Evolutionary conservation across 2,888 invertebrate species (phyloP).

Genomic region (Drosophila macrospina): DNA sequence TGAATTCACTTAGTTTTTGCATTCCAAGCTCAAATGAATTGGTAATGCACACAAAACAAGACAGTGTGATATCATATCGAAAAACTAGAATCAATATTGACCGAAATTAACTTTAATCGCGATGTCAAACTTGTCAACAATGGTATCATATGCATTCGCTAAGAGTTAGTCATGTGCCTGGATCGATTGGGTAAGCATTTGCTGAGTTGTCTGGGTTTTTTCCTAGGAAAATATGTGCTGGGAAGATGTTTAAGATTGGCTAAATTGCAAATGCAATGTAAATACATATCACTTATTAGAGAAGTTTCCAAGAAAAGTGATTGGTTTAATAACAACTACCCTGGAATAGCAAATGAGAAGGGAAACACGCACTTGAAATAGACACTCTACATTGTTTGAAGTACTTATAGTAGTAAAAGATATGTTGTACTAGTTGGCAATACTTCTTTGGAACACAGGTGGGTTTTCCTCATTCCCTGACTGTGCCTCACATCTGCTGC

Average conservation of each 20-base stretch:
- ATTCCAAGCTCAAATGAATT: conserved; percentile 22
- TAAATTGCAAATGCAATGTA: conserved; percentile 1
- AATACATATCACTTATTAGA: not conserved
- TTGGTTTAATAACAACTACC: conserved; percentile 1
- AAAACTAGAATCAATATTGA: conserved; percentile 66
- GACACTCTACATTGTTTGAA: conserved; percentile 6
- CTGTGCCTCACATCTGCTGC: conserved; percentile 21
- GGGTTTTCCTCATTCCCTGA: not conserved
- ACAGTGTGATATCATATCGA: conserved; percentile 42
- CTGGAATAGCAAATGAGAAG: not conserved
- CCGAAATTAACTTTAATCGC: conserved; percentile 64
- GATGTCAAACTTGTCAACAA: conserved; percentile 67
- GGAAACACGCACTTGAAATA: not conserved
- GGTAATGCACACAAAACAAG: conserved; percentile 22
- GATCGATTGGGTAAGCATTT: conserved; percentile 57
- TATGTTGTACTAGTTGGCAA: not conserved
- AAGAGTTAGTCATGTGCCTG: conserved; percentile 62
- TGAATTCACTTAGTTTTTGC: conserved; percentile 11
- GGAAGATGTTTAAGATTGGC: conserved; percentile 5
- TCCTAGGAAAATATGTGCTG: not conserved
- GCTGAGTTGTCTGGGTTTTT: conserved; percentile 22
- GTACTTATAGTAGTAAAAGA: not conserved
- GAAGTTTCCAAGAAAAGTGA: not conserved
- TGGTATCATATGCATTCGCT: conserved; percentile 37
- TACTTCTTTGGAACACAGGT: conserved; percentile 6